Conservation (phyloP, 2,113 vertebrate species). For the Cyprinodon variegatus region DNA sequence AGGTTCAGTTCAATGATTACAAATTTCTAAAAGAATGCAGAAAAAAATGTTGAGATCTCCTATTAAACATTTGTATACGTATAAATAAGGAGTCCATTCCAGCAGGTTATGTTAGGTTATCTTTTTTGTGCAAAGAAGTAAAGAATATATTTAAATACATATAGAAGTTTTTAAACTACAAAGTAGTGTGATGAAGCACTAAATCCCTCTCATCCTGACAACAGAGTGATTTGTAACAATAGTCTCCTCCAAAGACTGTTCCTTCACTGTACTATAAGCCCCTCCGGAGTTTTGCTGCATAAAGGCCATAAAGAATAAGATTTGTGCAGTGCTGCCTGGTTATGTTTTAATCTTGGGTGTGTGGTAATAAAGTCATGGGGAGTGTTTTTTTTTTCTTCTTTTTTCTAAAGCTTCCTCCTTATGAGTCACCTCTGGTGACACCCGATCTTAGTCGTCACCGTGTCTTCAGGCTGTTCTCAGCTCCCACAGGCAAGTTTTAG, state of each 20-base stretch:
- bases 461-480: conserved; percentile 34
- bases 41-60: too few species aligned
- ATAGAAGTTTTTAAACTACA: background rate
- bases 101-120: background rate
- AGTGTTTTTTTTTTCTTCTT: conserved; percentile 72
- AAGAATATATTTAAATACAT: background rate
- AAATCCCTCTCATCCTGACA: background rate
- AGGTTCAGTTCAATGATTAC: conserved; percentile 1
- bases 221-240: conserved; percentile 7
- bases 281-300: background rate
- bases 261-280: conserved; percentile 11
- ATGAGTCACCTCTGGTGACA: conserved; percentile 65
- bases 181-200: background rate
- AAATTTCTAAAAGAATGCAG: background rate
- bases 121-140: background rate
- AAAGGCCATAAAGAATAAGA: conserved; percentile 35
- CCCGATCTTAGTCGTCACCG: conserved; percentile 32
- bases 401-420: conserved; percentile 40
- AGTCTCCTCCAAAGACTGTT: background rate
- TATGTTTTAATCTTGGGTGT: conserved; percentile 60
- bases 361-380: conserved; percentile 57
- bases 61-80: background rate
- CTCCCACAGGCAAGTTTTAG: conserved; percentile 39
- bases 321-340: conserved; percentile 44
- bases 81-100: background rate